Evolutionary conservation across 2,113 vertebrate species (phyloP), one percentile per base, ranked within the genome.

Genomic region (Lophura nycthemera): DNA sequence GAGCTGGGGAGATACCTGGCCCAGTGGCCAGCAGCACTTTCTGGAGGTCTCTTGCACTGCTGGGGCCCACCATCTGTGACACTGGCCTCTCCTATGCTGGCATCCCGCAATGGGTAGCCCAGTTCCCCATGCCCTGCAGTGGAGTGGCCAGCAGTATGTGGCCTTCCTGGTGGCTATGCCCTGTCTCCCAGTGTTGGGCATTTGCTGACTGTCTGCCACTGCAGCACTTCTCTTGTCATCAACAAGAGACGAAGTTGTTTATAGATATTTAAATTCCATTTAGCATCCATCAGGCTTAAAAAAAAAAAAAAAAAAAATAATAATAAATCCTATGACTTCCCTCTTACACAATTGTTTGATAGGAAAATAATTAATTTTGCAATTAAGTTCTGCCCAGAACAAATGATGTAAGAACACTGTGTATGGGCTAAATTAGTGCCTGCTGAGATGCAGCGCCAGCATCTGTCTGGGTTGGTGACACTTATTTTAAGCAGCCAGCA

Each of bases 321-420:
- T 10, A 36, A 61, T 8, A 59, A 88, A 64, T 73, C 80, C 65
- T 60, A 24, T 47, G 79, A 67, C 56, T 82, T 19, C 20, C 4
- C 43, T 48, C 42, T 85, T 59, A 64, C 16, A 60, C 34, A 65
- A 66, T 38, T 56, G 61, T 83, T 56, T 91, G 81, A 93, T 86
- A 89, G 94, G 61, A 93, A 95, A 93, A 78, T 74, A 95, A 91
- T 85, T 81, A 72, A 84, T 93, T 85, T 77, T 77, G 60, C 80
- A 90, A 78, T 88, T 77, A 73, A 67, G 60, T 71, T 60, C 47
- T 77, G 54, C 60, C 47, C 65, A 85, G 84, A 88, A 85, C 75
- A 78, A 85, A 88, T 82, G 75, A 69, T 91, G 75, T 64, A 85
- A 74, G 66, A 85, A 48, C 42, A 52, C 36, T 57, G 65, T 10